Base-by-base conservation (phyloP, 2,113 vertebrate species). In the Plestiodon gilberti region DNA sequence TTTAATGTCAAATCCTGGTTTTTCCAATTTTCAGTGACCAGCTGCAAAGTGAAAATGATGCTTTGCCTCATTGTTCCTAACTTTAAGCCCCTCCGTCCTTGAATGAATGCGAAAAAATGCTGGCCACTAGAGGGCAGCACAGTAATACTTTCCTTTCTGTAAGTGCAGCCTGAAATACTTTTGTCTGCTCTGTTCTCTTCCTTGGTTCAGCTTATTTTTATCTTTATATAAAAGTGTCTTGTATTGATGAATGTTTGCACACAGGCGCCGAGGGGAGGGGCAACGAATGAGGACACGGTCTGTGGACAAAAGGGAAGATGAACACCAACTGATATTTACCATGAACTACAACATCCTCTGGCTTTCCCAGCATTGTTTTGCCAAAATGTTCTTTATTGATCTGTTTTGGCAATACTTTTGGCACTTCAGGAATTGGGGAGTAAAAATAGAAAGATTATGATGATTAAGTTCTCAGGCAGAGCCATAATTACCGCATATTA, bases 91-190 rank as follows among this genome's bases (percentile, higher is more conserved):
- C 67, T 65, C 43, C 82, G 65, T 55, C n/a, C 30, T 9, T 0
- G 33, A 88, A 73, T 28, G 83, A 93, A 88, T 83, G 40, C 3
- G 71, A 71, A 59, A 79, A 64, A 82, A 85, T 89, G 33, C n/a
- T 86, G 82, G 67, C 93, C 95, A 89, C 91, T 89, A 96, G 93
- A 95, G 94, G 95, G 95, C 95, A 96, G 95, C 89, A 94, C 93
- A 88, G 90, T 43, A 91, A 90, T 83, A 80, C 77, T 93, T 93
- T 94, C 86, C 84, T 83, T 82, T 69, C 74, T 67, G 15, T 76
- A 82, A 89, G 38, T 13, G 6, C n/a, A 77, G 15, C 78, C 67
- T 70, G 40, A 57, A 38, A 59, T 33, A 0, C 59, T 82, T 69
- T 64, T 62, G n/a, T 30, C 64, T 5, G 6, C 6, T 55, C 74